phyloP scores from a whole-genome alignment of 2,113 vertebrate genomes.

The Cephalopholis sonnerati region DNA sequence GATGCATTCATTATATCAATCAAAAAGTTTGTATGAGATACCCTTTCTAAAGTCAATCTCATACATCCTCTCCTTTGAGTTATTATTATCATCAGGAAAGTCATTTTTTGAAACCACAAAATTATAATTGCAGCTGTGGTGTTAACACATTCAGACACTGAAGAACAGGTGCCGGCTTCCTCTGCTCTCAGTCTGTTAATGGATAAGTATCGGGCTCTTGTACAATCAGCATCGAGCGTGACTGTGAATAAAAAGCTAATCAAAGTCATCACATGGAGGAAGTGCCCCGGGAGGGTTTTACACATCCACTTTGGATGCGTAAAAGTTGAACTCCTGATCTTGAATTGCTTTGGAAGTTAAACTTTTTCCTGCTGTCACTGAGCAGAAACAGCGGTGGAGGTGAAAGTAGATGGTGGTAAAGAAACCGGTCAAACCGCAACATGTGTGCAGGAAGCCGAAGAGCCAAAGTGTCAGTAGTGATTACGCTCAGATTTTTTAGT shows the following conservation, averaged over 20 bases:
- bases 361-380: neutral
- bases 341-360: constrained; percentile 3
- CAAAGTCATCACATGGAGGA: constrained; percentile 35
- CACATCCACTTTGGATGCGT: neutral
- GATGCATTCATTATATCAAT: constrained; percentile 7
- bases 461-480: constrained; percentile 16
- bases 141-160: neutral
- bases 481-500: constrained; percentile 2
- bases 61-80: neutral
- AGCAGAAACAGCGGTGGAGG: constrained; percentile 12
- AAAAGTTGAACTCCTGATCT: constrained; percentile 11
- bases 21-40: neutral
- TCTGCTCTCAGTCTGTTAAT: constrained; percentile 35
- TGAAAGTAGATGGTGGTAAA: constrained; percentile 11
- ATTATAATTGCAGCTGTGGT: neutral
- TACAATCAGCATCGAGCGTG: constrained; percentile 26
- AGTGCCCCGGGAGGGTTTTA: constrained; percentile 20
- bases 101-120: constrained; percentile 6
- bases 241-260: constrained; percentile 50
- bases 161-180: constrained; percentile 35
- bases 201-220: constrained; percentile 30
- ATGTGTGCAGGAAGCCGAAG: constrained; percentile 37
- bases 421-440: constrained; percentile 12
- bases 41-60: neutral
- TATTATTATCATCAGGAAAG: neutral